Evolutionary conservation across 2,888 invertebrate genomes (phyloP), one percentile per base, ranked within the genome.

Genomic region (Ornithoptera alexandrae): DNA sequence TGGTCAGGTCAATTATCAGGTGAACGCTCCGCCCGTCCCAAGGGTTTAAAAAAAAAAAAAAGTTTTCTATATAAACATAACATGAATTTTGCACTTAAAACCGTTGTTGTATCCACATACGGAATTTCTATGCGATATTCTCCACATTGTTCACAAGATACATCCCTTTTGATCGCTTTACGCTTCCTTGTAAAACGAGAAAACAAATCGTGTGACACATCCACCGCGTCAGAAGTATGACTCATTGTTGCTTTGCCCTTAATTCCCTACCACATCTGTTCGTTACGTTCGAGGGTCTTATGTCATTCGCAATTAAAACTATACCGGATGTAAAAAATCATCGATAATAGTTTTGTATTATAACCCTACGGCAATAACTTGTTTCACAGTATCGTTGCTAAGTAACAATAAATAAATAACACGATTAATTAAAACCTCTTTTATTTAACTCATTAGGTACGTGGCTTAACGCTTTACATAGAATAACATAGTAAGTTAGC

Each of bases 201-300:
- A 65, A 58, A 69, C 65, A 65, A 65, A 65, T 22, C 62, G 62
- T 61, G 65, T 65, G 69, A 58, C 62, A 36, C 62, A 69, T 53
- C 56, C 22, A 30, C 3, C 58, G 57, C 65, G 69, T 65, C 65
- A 66, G 57, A 63, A 50, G 17, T 39, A 20, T 69, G 69, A 69
- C 57, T 69, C 69, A 69, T 30, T 50, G 20, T 36, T 18, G 57
- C 56, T 58, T 24, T 62, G 69, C 65, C 65, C 69, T 69, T 69
- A 65, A 69, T 69, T 62, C 65, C 58, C 65, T 65, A 46, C 36
- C 30, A 57, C 69, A 69, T 62, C 57, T 69, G 69, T 12, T 58
- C 57, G 65, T 65, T 62, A 69, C 57, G 65, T 61, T 30, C 42
- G 30, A 30, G 30, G 30, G 42, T 46, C 61, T 62, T 60, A 42